Evolutionary conservation across 2,797 vertebrate species (phyloP), one percentile per base, ranked within the genome.

Genomic region (Gila robusta): DNA sequence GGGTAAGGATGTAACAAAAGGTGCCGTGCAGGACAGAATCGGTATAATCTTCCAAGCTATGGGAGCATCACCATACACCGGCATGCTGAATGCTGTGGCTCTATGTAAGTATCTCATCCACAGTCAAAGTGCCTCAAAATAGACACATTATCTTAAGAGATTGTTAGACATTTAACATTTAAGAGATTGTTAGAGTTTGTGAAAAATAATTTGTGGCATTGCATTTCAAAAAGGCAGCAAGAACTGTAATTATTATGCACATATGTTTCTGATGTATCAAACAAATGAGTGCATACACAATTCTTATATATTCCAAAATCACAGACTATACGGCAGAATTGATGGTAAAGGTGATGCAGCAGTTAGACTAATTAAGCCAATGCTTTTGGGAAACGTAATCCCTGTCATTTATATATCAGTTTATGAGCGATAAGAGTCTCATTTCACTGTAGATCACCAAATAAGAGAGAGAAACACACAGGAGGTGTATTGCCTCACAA

Each of bases 71-170:
- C 97, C 98, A 0, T 98, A 98, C 93, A 98, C 97, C 0, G 98
- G 98, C 91, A 97, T 99, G 96, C 96, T 99, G 89, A 99, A 99
- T 9, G 97, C 97, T 1, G 96, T 98, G 37, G 96, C 95, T 21
- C 94, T 98, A 88, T 99, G 98, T 99, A 93, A 98, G 98, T 97
- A 41, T 73, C 8, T 56, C 16, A 39, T 39, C 7, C 32, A 17
- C 23, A 10, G 11, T n/a, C 12, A 37, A 76, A 28, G 10, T 21
- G 32, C 14, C 1, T 39, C 21, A 62, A 62, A 26, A 62, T 26
- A 26, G 12, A 64, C 12, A 14, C 8, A 6, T 16, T 64, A 28
- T 28, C 11, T 28, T 64, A 12, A 28, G n/a, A 28, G 11, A 21
- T 37, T 37, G 19, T 76, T 7, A 35, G 17, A 54, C 47, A 28